Conservation (phyloP, 2,888 invertebrate species). For the Amphipoea lucens region DNA sequence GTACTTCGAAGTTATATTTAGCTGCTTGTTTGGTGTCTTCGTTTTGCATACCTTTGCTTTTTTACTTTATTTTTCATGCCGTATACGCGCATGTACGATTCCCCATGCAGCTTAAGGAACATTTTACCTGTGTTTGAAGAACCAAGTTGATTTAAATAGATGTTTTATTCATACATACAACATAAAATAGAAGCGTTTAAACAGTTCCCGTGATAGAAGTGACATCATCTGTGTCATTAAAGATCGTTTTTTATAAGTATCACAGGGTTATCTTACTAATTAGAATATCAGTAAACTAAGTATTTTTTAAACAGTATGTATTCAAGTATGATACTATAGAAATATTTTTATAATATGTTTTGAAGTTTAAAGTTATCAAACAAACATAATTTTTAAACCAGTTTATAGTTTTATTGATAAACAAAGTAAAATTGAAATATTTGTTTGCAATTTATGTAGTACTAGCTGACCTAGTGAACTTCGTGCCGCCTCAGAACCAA, state of each 20-base stretch:
- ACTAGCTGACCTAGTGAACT: no score
- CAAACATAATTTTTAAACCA: background rate
- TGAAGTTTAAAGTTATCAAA: background rate
- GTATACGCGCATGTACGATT: background rate
- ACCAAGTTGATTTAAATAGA: background rate
- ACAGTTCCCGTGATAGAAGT: constrained; percentile 5
- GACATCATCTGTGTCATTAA: constrained; percentile 37
- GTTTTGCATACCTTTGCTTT: constrained; percentile 34
- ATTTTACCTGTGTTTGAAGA: background rate
- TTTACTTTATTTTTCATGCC: constrained; percentile 13
- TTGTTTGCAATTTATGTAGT: background rate
- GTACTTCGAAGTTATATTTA: constrained; percentile 63
- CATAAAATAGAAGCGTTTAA: background rate
- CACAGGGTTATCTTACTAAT: constrained; percentile 40
- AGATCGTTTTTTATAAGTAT: constrained; percentile 2
- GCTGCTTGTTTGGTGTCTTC: constrained; percentile 36
- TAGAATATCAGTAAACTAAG: background rate
- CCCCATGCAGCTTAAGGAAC: background rate
- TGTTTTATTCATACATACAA: background rate
- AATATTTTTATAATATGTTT: background rate
- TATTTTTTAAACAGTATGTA: background rate
- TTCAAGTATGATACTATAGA: background rate
- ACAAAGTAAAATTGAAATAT: background rate
- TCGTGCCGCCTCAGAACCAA: no score
- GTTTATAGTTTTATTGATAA: background rate